Percentiles rank a stretch among this genome's conserved stretches.
These are phyloP conservation scores for Pelosia muscerda DNA, from an alignment of 2,888 invertebrate genomes.

Conservation along the genomic window DNA sequence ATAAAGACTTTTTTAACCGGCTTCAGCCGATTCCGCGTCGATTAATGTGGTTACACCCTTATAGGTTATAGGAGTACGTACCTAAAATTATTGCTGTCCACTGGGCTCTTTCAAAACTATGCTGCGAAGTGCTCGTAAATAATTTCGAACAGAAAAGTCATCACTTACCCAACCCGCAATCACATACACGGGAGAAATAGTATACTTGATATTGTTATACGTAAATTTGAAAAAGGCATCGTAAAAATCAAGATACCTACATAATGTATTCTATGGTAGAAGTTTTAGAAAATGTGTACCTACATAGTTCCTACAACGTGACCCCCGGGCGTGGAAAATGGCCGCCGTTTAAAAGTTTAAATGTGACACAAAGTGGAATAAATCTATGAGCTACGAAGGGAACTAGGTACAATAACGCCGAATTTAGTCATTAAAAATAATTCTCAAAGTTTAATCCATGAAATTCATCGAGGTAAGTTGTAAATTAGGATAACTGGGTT, in stretches of 20 bases:
- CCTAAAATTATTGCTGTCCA: no score
- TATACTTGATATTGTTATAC: not conserved
- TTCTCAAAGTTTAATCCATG: not conserved
- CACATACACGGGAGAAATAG: no score
- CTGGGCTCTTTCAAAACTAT: not conserved
- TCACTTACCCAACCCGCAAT: not conserved
- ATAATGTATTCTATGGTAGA: not conserved
- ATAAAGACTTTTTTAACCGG: no score
- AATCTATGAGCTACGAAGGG: not conserved
- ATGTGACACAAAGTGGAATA: not conserved
- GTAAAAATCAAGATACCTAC: not conserved
- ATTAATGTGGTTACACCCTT: no score
- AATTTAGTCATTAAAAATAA: not conserved
- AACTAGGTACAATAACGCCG: not conserved
- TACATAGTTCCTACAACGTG: not conserved
- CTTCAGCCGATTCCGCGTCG: no score
- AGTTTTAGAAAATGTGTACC: not conserved
- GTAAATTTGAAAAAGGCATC: not conserved
- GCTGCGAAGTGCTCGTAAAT: not conserved
- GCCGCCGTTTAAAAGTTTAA: not conserved
- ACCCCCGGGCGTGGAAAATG: not conserved
- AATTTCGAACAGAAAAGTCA: not conserved
- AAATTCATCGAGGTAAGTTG: no score
- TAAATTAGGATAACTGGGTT: no score
- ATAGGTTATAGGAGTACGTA: no score